Percentiles rank a stretch among this genome's conserved stretches.
These are phyloP conservation scores for Entomobrya proxima DNA, from an alignment of 2,888 invertebrate genomes.

Conservation along the genomic window DNA sequence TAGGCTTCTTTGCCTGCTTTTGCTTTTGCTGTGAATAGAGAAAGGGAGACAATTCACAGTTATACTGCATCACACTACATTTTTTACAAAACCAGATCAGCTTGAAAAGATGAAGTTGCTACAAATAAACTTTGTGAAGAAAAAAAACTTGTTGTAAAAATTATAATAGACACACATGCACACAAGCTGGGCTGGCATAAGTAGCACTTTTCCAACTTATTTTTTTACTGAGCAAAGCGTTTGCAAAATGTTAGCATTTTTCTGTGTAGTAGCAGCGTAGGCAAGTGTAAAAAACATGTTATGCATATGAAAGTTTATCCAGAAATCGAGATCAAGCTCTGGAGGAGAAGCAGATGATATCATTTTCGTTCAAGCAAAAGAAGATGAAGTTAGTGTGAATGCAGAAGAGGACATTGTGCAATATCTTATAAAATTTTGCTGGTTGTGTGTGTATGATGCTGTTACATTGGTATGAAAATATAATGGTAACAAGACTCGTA, in stretches of 20 bases:
- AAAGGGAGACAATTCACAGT: neutral
- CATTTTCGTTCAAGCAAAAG: constrained; percentile 18
- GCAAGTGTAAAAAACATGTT: constrained; percentile 53
- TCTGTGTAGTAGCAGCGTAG: constrained; percentile 24
- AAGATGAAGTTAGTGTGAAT: constrained; percentile 41
- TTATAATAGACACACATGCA: constrained; percentile 36
- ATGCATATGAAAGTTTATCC: constrained; percentile 61
- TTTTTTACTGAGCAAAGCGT: neutral
- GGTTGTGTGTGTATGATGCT: neutral
- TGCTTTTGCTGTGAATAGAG: too few species aligned
- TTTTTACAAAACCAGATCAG: constrained; percentile 10
- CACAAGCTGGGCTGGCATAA: neutral
- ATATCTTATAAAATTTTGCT: constrained; percentile 44
- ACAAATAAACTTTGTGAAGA: constrained; percentile 36
- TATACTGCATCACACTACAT: neutral
- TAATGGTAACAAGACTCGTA: constrained; percentile 30
- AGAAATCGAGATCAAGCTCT: constrained; percentile 22
- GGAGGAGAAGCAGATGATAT: constrained; percentile 44
- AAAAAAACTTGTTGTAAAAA: constrained; percentile 42
- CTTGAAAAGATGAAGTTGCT: constrained; percentile 24
- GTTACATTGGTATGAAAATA: constrained; percentile 23
- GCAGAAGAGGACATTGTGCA: constrained; percentile 15
- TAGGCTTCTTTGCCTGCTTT: neutral
- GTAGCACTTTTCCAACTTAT: neutral
- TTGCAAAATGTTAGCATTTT: neutral